These are phyloP conservation scores for Alloscopus bannaensis DNA, from an alignment of 2,888 invertebrate genomes.

Conservation along the genomic window DNA sequence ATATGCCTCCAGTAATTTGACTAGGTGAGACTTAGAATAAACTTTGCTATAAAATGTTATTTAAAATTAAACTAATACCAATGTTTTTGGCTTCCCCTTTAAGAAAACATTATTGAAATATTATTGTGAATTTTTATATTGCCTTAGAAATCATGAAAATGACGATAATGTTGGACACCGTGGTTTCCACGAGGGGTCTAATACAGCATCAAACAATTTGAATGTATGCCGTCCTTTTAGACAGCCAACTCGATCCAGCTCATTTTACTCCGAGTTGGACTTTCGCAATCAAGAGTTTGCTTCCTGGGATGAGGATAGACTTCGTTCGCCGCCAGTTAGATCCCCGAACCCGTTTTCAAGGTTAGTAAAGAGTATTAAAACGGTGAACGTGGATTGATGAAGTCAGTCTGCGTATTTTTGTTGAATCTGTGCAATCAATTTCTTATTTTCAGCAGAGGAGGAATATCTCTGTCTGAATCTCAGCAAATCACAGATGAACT, in stretches of 20 bases:
- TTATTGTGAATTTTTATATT: conserved; percentile 1
- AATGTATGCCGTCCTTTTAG: conserved; percentile 52
- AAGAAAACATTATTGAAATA: conserved; percentile 2
- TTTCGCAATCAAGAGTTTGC: conserved; percentile 58
- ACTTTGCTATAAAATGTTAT: too few relatives aligned
- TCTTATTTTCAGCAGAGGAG: too few relatives aligned
- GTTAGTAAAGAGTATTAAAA: conserved; percentile 11
- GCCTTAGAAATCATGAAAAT: conserved; percentile 39
- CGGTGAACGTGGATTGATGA: neutral
- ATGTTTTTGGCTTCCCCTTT: too few relatives aligned
- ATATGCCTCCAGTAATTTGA: too few relatives aligned
- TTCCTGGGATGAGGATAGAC: conserved; percentile 43
- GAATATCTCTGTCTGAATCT: conserved; percentile 42
- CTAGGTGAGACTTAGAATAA: conserved; percentile 17
- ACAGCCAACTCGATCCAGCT: conserved; percentile 58
- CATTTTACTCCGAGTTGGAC: conserved; percentile 56
- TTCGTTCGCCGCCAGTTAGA: conserved; percentile 36
- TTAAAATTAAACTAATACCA: too few relatives aligned
- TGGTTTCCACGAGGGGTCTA: conserved; percentile 35
- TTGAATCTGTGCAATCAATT: too few relatives aligned
- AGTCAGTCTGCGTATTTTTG: too few relatives aligned
- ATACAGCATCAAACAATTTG: conserved; percentile 58
- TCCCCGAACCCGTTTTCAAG: conserved; percentile 36
- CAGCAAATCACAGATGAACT: conserved; percentile 60
- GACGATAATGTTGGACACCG: conserved; percentile 46